A percentile compares a stretch with the other conserved stretches of the same genome.
phyloP scores from a whole-genome alignment of 1,140 invertebrate species.

The Bombus picipes region DNA sequence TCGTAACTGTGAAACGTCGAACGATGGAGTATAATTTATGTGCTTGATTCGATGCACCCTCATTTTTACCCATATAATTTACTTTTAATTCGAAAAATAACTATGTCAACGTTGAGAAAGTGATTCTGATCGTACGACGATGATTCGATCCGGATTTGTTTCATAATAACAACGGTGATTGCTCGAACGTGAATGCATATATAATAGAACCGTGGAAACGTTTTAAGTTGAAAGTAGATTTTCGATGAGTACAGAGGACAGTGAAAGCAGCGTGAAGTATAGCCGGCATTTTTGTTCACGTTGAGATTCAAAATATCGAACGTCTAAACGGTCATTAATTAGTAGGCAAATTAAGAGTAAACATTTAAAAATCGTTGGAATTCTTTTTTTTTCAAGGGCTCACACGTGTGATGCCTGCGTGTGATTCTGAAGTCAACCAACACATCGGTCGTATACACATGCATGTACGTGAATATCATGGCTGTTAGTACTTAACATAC shows the following conservation, averaged over 20 bases:
- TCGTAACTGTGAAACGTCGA: neutral
- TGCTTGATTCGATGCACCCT: too few relatives aligned
- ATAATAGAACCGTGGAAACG: neutral
- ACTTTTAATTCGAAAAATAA: too few relatives aligned
- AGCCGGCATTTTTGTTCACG: neutral
- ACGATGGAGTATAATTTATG: neutral
- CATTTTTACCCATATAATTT: neutral
- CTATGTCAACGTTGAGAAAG: too few relatives aligned
- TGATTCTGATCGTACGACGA: too few relatives aligned
- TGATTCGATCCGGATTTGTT: too few relatives aligned
- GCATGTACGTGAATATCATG: neutral
- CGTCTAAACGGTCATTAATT: slow-evolving; percentile 47
- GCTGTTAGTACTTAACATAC: slow-evolving; percentile 54
- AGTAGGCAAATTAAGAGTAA: slow-evolving; percentile 41
- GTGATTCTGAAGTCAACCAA: slow-evolving; percentile 7
- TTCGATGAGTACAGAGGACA: neutral
- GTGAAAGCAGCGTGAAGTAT: slow-evolving; percentile 1
- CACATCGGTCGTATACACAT: neutral
- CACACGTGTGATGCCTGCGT: slow-evolving; percentile 15
- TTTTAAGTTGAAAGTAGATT: neutral
- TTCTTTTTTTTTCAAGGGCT: slow-evolving; percentile 17
- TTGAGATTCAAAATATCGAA: neutral
- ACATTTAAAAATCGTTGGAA: slow-evolving; percentile 42
- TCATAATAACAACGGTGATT: too few relatives aligned
- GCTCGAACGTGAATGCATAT: too few relatives aligned